Conservation (phyloP, 2,888 invertebrate species). For the Catocala nupta region DNA sequence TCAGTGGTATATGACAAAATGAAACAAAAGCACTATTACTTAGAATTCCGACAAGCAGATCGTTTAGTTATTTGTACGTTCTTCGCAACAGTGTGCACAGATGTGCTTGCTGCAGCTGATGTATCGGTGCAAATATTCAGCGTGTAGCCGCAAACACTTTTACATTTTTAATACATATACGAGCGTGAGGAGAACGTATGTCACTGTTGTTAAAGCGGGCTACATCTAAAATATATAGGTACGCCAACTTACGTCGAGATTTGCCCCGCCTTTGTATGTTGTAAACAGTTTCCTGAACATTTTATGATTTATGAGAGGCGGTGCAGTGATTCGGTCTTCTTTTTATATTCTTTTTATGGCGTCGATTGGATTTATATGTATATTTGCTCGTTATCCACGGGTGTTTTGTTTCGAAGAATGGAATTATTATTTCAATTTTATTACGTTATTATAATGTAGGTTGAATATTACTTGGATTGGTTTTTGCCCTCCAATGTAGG, state of each 20-base stretch:
- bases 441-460: no score
- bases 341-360: constrained; percentile 8
- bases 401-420: no score
- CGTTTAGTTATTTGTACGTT: constrained; percentile 20
- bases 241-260: constrained; percentile 27
- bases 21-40: constrained; percentile 16
- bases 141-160: constrained; percentile 21
- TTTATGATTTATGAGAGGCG: constrained; percentile 11
- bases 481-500: no score
- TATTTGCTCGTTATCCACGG: neutral
- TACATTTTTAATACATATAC: constrained; percentile 33
- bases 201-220: constrained; percentile 16
- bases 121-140: constrained; percentile 31
- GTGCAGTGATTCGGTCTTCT: constrained; percentile 2
- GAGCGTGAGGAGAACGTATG: constrained; percentile 34
- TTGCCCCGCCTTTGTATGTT: constrained; percentile 34
- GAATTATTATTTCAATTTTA: no score
- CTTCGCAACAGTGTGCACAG: constrained; percentile 19
- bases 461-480: no score
- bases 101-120: constrained; percentile 22
- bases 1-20: no score
- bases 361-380: neutral
- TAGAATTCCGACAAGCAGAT: constrained; percentile 22
- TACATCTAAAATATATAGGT: constrained; percentile 30
- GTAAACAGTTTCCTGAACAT: constrained; percentile 31